Evolutionary conservation across 2,113 vertebrate genomes (phyloP).

Genomic region (Isichthys henryi): DNA sequence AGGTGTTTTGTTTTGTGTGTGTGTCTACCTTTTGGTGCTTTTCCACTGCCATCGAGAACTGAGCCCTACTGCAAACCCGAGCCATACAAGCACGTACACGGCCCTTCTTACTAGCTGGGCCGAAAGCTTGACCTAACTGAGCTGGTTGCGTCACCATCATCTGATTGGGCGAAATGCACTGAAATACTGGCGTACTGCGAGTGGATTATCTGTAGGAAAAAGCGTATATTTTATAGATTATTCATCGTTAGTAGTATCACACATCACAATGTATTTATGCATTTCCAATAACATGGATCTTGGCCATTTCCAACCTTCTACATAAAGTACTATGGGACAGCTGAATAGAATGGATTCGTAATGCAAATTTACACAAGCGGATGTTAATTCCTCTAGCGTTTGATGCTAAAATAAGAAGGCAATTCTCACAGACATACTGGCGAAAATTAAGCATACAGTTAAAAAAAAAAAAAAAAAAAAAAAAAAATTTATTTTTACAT

Average conservation of each 20-base stretch:
- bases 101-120: no score
- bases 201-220: neutral
- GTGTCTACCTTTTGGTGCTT: neutral
- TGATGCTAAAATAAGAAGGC: neutral
- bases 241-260: neutral
- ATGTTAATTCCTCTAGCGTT: neutral
- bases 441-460: no score
- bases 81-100: no score
- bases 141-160: no score
- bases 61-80: neutral
- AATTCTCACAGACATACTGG: neutral
- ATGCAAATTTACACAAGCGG: neutral
- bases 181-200: neutral
- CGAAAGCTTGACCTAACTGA: no score
- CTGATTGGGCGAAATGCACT: no score
- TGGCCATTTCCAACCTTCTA: neutral
- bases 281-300: neutral
- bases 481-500: no score
- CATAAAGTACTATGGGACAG: neutral
- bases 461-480: no score
- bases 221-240: neutral
- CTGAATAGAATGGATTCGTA: neutral
- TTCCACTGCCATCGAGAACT: neutral
- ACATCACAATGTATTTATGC: neutral
- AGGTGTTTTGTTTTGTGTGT: neutral